These are phyloP conservation scores for Thaumatotibia leucotreta DNA, from an alignment of 1,140 invertebrate species.

Conservation along the genomic window DNA sequence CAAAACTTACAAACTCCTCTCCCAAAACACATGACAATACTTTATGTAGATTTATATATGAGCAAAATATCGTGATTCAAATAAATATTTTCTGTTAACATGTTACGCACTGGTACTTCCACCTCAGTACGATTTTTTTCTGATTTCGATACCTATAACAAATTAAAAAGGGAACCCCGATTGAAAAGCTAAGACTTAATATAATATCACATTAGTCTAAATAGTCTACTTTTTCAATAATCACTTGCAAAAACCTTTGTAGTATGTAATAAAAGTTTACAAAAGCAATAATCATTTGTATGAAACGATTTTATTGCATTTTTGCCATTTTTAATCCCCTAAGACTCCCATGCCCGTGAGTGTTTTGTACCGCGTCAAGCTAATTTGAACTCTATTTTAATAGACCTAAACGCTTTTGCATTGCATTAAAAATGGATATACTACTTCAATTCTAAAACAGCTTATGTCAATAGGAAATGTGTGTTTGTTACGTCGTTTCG, in stretches of 20 bases:
- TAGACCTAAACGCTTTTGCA: not conserved
- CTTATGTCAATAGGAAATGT: not conserved
- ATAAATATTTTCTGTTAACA: no score
- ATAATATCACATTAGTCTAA: not conserved
- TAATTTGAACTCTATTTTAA: not conserved
- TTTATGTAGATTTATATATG: no score
- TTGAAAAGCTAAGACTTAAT: no score
- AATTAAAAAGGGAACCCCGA: no score
- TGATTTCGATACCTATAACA: no score
- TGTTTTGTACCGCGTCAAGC: not conserved
- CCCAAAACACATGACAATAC: no score
- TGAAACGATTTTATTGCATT: slow-evolving; percentile 2
- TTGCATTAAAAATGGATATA: not conserved
- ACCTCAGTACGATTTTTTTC: no score
- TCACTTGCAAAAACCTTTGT: not conserved
- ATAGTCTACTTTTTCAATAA: not conserved
- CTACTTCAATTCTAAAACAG: not conserved
- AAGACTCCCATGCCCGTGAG: not conserved
- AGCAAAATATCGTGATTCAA: no score
- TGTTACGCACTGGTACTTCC: no score
- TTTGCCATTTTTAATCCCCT: not conserved
- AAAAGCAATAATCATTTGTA: slow-evolving; percentile 2
- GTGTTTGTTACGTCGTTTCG: not conserved
- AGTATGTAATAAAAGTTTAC: not conserved
- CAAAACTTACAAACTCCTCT: no score